These are phyloP conservation scores for Ethmia dodecea DNA, from an alignment of 2,888 invertebrate genomes.

Conservation along the genomic window DNA sequence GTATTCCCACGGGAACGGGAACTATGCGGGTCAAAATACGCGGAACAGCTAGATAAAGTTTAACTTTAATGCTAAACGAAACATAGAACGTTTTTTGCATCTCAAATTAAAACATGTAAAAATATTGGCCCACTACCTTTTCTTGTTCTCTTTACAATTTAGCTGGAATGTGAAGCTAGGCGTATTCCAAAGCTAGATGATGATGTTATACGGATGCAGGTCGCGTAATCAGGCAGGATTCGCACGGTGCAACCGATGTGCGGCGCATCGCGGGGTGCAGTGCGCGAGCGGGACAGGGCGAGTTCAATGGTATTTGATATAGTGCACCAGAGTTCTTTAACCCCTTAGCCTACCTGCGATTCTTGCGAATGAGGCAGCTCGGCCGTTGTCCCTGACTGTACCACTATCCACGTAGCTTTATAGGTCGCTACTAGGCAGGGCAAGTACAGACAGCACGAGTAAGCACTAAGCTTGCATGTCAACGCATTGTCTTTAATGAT, in stretches of 20 bases:
- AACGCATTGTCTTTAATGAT: no score
- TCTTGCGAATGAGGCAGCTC: constrained; percentile 73
- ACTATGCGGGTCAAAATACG: no score
- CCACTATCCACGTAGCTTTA: constrained; percentile 70
- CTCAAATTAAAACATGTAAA: no score
- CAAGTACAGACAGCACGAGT: constrained; percentile 44
- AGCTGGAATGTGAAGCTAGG: no score
- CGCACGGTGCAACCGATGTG: constrained; percentile 62
- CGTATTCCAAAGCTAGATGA: constrained; percentile 19
- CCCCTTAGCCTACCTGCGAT: constrained; percentile 77
- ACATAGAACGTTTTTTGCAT: no score
- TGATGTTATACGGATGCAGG: constrained; percentile 69
- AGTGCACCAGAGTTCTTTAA: constrained; percentile 76
- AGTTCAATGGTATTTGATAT: constrained; percentile 78
- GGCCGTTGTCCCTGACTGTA: constrained; percentile 75
- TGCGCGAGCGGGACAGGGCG: constrained; percentile 56
- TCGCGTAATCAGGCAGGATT: constrained; percentile 72
- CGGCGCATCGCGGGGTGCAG: constrained; percentile 56
- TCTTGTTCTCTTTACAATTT: no score
- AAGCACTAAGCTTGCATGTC: no score
- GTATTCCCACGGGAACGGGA: no score
- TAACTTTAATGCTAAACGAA: no score
- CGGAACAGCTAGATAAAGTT: no score
- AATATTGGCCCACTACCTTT: no score
- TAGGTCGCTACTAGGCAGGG: constrained; percentile 60